Evolutionary conservation across 2,888 invertebrate genomes (phyloP).

Genomic region (Dendrolimus houi): DNA sequence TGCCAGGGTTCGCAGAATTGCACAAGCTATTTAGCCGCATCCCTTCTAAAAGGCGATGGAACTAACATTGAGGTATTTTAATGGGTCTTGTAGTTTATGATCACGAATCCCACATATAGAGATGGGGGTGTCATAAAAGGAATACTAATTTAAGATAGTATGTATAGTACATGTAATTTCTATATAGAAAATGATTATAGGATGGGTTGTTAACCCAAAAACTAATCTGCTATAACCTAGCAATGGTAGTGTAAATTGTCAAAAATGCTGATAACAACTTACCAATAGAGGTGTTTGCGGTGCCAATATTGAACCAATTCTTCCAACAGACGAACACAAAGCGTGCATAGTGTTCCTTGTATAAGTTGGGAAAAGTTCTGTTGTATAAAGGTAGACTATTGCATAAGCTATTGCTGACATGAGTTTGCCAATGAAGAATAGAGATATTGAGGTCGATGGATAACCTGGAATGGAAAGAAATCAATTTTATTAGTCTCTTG

Average conservation of each 20-base stretch:
- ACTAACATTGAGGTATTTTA: too few species aligned
- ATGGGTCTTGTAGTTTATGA: too few species aligned
- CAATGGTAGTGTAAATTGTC: constrained; percentile 77
- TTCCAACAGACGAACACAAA: constrained; percentile 81
- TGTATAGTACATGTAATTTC: too few species aligned
- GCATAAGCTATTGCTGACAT: constrained; percentile 75
- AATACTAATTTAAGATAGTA: too few species aligned
- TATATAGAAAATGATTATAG: too few species aligned
- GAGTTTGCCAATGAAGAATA: constrained; percentile 74
- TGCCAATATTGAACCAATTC: constrained; percentile 82
- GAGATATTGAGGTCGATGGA: constrained; percentile 19
- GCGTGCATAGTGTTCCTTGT: constrained; percentile 82
- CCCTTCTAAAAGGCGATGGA: too few species aligned
- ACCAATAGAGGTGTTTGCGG: constrained; percentile 83
- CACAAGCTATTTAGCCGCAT: too few species aligned
- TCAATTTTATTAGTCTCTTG: neutral
- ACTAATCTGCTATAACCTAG: constrained; percentile 63
- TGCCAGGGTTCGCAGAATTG: too few species aligned
- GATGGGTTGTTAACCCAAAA: neutral
- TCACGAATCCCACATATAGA: too few species aligned
- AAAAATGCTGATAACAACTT: constrained; percentile 68
- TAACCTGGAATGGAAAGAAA: constrained; percentile 17
- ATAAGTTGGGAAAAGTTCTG: constrained; percentile 85
- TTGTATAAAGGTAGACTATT: constrained; percentile 81
- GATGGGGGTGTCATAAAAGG: too few species aligned